Conservation (phyloP, 2,113 vertebrate genomes). For the Bostrychus sinensis region DNA sequence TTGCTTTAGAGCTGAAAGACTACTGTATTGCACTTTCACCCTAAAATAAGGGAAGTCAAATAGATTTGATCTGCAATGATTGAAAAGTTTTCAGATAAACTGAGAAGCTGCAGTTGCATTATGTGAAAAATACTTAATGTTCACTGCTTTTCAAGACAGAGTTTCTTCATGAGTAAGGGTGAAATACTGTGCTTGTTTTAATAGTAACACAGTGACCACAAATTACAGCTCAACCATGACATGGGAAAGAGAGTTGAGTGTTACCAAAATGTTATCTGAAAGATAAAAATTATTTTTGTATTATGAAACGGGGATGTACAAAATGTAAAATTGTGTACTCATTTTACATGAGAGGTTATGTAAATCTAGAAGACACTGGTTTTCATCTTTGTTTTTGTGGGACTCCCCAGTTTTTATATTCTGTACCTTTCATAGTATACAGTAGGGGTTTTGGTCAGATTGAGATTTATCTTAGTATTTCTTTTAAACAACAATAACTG, state of each 20-base stretch:
- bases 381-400: slow-evolving; percentile 64
- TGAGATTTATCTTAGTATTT: slow-evolving; percentile 9
- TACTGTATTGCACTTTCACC: slow-evolving; percentile 31
- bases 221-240: slow-evolving; percentile 61
- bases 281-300: slow-evolving; percentile 84
- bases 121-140: slow-evolving; percentile 54
- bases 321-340: slow-evolving; percentile 77
- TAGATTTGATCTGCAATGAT: slow-evolving; percentile 2
- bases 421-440: slow-evolving; percentile 27
- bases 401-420: slow-evolving; percentile 55
- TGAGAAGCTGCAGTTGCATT: slow-evolving; percentile 52
- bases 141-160: slow-evolving; percentile 63
- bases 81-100: slow-evolving; percentile 34
- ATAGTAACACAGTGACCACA: slow-evolving; percentile 71
- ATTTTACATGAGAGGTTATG: slow-evolving; percentile 69
- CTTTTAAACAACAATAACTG: slow-evolving; percentile 16
- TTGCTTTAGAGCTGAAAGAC: slow-evolving; percentile 50
- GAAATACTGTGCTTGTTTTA: slow-evolving; percentile 67
- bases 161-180: slow-evolving; percentile 61
- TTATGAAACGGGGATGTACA: slow-evolving; percentile 80
- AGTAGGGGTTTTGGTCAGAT: slow-evolving; percentile 15
- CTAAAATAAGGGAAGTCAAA: slow-evolving; percentile 34
- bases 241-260: slow-evolving; percentile 67
- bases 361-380: slow-evolving; percentile 67
- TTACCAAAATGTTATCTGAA: slow-evolving; percentile 83